phyloP scores from a whole-genome alignment of 1,140 invertebrate genomes.

The Agrypnia vestita region DNA sequence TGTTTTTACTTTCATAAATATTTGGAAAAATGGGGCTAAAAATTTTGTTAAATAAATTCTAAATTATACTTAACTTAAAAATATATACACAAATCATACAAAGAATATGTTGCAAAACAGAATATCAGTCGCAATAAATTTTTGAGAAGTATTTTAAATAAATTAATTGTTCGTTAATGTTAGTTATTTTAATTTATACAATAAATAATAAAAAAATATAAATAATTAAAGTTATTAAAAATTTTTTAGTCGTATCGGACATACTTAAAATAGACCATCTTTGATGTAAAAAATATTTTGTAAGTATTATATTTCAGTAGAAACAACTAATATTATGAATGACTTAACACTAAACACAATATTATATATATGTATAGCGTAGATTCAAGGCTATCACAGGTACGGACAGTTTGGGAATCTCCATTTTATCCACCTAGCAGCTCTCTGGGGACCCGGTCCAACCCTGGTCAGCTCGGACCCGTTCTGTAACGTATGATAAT shows the following conservation, averaged over 20 bases:
- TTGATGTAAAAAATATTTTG: background rate
- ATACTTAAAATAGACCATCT: background rate
- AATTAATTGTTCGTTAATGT: no score
- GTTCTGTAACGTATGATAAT: conserved; percentile 53
- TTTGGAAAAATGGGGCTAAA: no score
- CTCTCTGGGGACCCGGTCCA: conserved; percentile 32
- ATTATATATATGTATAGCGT: background rate
- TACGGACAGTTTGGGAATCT: background rate
- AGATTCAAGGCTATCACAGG: background rate
- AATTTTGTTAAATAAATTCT: no score
- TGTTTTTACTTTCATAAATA: no score
- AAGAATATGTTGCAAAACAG: no score
- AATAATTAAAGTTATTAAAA: no score
- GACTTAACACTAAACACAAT: background rate
- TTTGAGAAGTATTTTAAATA: no score
- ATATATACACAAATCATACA: no score
- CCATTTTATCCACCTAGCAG: background rate
- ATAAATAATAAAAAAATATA: no score
- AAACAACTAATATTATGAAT: background rate
- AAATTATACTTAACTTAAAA: no score
- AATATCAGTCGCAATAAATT: no score
- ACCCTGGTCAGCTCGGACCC: conserved; percentile 33
- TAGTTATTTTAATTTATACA: no score
- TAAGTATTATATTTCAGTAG: background rate
- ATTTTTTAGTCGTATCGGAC: background rate